Evolutionary conservation across 1,140 invertebrate genomes (phyloP).

Genomic region (Ridgeia piscesae): DNA sequence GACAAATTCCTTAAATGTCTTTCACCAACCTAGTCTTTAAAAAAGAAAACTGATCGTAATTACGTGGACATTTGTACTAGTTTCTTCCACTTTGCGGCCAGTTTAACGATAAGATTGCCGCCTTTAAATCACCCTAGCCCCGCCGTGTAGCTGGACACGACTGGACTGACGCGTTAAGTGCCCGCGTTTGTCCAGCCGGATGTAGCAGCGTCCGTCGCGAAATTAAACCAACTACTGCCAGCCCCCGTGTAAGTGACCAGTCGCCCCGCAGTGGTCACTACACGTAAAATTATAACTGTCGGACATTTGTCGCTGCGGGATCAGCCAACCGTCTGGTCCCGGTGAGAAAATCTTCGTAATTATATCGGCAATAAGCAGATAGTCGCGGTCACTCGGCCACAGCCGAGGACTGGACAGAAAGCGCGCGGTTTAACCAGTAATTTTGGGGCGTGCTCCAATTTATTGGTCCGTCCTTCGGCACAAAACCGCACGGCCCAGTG

Average conservation of each 20-base stretch:
- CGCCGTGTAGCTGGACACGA: neutral
- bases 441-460: neutral
- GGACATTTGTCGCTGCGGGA: neutral
- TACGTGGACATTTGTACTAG: neutral
- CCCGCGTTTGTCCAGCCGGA: neutral
- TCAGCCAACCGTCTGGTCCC: neutral
- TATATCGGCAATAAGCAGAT: neutral
- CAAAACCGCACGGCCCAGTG: neutral
- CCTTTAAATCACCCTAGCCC: neutral
- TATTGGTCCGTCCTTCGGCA: neutral
- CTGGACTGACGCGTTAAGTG: neutral
- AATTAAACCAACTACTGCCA: neutral
- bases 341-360: slow-evolving; percentile 5
- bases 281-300: neutral
- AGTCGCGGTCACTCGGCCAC: neutral
- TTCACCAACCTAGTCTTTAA: neutral
- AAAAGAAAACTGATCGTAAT: neutral
- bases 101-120: neutral
- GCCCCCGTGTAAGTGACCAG: neutral
- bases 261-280: neutral
- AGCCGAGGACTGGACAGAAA: neutral
- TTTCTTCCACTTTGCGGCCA: neutral
- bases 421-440: slow-evolving; percentile 3
- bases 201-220: neutral
- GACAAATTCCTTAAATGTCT: neutral